Evolutionary conservation across 2,113 vertebrate genomes (phyloP).

Genomic region (Murina feae): DNA sequence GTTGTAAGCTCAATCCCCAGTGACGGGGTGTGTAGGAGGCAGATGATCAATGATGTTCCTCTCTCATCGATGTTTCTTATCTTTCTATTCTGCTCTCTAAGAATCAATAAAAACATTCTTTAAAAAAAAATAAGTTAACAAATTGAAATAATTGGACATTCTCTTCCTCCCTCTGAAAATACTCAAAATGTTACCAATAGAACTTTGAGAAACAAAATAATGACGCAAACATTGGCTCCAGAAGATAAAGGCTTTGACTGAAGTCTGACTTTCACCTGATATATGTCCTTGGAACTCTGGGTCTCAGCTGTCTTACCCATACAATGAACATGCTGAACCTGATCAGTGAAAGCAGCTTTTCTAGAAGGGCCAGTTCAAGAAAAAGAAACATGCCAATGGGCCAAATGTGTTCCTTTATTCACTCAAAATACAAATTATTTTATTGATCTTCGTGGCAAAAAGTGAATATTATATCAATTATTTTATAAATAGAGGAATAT

Average conservation of each 20-base stretch:
- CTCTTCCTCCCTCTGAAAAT: neutral
- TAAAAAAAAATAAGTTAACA: no score
- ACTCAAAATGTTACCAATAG: neutral
- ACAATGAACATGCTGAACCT: neutral
- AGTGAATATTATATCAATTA: neutral
- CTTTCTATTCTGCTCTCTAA: no score
- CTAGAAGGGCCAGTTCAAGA: neutral
- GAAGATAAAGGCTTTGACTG: neutral
- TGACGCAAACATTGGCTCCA: neutral
- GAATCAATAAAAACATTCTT: no score
- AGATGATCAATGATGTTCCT: no score
- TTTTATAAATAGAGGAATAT: neutral
- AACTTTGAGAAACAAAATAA: neutral
- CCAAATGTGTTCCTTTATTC: neutral
- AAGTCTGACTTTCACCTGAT: neutral
- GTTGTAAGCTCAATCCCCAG: no score
- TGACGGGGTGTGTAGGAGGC: no score
- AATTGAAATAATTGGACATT: neutral
- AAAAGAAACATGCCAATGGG: neutral
- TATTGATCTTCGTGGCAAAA: neutral
- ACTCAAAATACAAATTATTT: neutral
- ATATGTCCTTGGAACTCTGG: neutral
- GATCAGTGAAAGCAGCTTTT: neutral
- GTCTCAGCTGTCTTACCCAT: neutral
- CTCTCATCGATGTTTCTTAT: no score